Conservation (phyloP, 2,888 invertebrate species). For the Melanophora roralis region DNA sequence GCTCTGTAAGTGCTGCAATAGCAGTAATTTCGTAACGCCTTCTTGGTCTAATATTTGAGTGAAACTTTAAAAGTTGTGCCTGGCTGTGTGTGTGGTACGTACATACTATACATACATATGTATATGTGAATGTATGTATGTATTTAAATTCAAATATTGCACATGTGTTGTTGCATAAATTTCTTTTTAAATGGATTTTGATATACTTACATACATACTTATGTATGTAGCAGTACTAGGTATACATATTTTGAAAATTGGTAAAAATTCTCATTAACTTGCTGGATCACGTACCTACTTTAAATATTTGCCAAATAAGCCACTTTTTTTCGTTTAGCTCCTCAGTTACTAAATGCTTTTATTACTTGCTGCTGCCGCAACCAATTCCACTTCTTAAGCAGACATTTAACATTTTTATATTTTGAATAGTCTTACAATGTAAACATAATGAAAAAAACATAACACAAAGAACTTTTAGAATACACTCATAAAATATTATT, state of each 20-base stretch:
- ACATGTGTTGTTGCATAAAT: slow-evolving; percentile 52
- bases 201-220: no score
- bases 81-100: background rate
- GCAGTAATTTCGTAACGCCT: slow-evolving; percentile 35
- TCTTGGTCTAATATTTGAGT: slow-evolving; percentile 1
- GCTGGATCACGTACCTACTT: slow-evolving; percentile 65
- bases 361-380: background rate
- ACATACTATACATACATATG: slow-evolving; percentile 15
- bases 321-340: slow-evolving; percentile 23
- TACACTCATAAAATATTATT: slow-evolving; percentile 16
- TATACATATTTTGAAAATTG: background rate
- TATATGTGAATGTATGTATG: no score
- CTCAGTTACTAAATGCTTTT: background rate
- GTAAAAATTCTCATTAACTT: slow-evolving; percentile 64
- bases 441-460: slow-evolving; percentile 2
- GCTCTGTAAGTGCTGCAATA: background rate
- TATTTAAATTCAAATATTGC: background rate
- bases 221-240: slow-evolving; percentile 26
- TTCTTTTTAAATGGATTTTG: slow-evolving; percentile 50
- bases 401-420: slow-evolving; percentile 17
- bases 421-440: slow-evolving; percentile 46
- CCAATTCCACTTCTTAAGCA: slow-evolving; percentile 33
- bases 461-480: background rate
- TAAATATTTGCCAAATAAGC: slow-evolving; percentile 65
- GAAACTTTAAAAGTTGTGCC: slow-evolving; percentile 25